Base-by-base conservation (phyloP, 2,888 invertebrate species). In the Gandaritis pyraliata region DNA sequence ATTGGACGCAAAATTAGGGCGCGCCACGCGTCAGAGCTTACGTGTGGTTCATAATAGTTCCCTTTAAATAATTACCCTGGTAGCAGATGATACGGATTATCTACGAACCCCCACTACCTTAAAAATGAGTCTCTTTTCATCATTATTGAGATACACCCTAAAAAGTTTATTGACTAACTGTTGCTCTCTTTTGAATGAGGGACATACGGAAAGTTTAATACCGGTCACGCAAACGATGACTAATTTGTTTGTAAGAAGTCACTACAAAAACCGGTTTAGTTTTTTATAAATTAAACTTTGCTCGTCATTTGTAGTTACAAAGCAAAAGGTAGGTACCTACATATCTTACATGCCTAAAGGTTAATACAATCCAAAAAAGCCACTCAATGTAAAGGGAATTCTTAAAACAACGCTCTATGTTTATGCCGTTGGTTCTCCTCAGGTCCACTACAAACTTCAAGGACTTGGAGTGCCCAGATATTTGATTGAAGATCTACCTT, bases 61-160 rank as follows among this genome's bases (percentile, higher is more conserved):
- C 90, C 88, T 88, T 86, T 86, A 89, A 88, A 91, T 90, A 90
- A 91, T 92, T 91, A 88, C 88, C 82, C 78, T 80, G 80, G 90
- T 80, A 90, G 88, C 91, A 91, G 90, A 92, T 91, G 90, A 92
- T 89, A 87, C 83, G 90, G 91, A 90, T 92, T 92, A 92, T 68
- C n/a, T n/a, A 23, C 77, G 39, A 60, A 60, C 74, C 81, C 81
- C 81, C 39, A 45, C 15, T 46, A 49, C 58, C 29, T 76, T 60
- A 65, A 81, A 83, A 80, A 76, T 82, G 77, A 78, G 76, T 77
- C 77, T 75, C 75, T 71, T 75, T 67, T 77, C 75, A 70, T 71
- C 70, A 74, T n/a, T 74, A 76, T 71, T 67, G 67, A 72, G 64
- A 61, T 46, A 61, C 54, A 51, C 51, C 51, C 66, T 65, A 66